Base-by-base conservation (phyloP, 1,140 invertebrate genomes). In the Plodia interpunctella region DNA sequence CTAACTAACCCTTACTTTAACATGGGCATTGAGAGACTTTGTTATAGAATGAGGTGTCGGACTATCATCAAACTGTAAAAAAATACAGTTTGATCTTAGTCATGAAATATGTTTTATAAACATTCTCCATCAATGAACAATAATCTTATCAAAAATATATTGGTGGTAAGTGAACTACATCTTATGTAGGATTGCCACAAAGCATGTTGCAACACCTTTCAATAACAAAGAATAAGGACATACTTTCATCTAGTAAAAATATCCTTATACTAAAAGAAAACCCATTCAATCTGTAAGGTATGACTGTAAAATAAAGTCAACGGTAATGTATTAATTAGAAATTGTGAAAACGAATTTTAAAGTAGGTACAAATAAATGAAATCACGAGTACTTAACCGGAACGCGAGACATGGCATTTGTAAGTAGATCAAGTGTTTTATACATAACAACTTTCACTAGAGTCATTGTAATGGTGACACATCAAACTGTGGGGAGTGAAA, bases 361-460 rank as follows among this genome's bases (percentile, higher is more conserved):
- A 88, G 78, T 88, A 88, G 78, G 82, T 79, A 86, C 81, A 86
- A 89, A 87, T 89, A 88, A 82, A 89, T 89, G 84, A 89, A 89
- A 89, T 89, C 84, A 87, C 82, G 84, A 89, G 84, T 89, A 87
- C 84, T 89, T 88, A 89, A 89, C 83, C 79, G 87, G 84, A 89
- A 87, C 87, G 87, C 85, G 82, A 87, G 87, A 89, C 87, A 89
- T 89, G 87, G 87, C 87, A 89, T 89, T 89, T 89, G 85, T 89
- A 89, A 89, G 87, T 89, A 89, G 87, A 89, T 89, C 87, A 88
- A 88, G 87, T 89, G 87, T 89, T 89, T 88, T 87, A 89, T 88
- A 88, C 87, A 88, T 88, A 88, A 89, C 87, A 89, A 89, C 87
- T 89, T 89, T 89, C 87, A 89, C 87, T 87, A 87, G 78, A 89